Evolutionary conservation across 2,888 invertebrate species (phyloP).

Genomic region (Ormyrus nitidulus): DNA sequence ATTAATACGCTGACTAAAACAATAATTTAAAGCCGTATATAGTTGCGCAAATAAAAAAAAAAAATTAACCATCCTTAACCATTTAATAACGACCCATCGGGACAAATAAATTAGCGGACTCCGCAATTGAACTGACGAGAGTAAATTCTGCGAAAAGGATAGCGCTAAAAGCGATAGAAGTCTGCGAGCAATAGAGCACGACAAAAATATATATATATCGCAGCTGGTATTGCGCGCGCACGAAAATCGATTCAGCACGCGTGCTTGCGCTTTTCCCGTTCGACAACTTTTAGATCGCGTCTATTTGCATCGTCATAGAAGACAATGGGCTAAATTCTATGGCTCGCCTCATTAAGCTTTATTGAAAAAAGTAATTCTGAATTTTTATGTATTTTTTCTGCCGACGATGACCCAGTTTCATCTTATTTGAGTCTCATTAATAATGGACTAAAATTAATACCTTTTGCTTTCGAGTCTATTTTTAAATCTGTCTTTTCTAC

Average conservation of each 20-base stretch:
- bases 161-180: not conserved
- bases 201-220: not conserved
- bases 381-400: no score
- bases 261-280: conserved; percentile 13
- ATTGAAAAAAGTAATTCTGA: no score
- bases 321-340: conserved; percentile 21
- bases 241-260: conserved; percentile 18
- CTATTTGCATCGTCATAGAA: conserved; percentile 22
- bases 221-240: not conserved
- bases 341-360: no score
- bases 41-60: not conserved
- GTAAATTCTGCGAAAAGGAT: conserved; percentile 3
- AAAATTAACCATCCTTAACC: not conserved
- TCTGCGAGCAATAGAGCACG: not conserved
- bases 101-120: not conserved
- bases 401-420: no score
- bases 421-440: no score
- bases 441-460: no score
- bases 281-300: conserved; percentile 16
- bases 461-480: no score
- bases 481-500: not conserved
- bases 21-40: no score
- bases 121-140: conserved; percentile 21
- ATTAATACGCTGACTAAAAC: no score
- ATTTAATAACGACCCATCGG: not conserved